These are phyloP conservation scores for Kryphioiulus occultus DNA, from an alignment of 2,888 invertebrate genomes.

Conservation along the genomic window DNA sequence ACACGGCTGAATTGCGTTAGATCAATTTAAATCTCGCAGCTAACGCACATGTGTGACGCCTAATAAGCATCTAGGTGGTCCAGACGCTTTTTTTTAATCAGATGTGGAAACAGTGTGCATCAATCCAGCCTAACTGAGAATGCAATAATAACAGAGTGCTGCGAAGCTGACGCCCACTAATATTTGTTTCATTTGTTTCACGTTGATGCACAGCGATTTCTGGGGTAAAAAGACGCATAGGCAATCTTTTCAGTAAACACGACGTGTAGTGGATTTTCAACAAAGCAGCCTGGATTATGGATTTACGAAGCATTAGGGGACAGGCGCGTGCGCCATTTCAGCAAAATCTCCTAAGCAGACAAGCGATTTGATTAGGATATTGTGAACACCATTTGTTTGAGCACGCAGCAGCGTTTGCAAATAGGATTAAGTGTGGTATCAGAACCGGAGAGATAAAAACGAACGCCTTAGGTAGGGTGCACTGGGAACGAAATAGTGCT, in stretches of 20 bases:
- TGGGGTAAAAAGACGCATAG: neutral
- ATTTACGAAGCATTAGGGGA: neutral
- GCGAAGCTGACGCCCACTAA: neutral
- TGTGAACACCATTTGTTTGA: slow-evolving; percentile 15
- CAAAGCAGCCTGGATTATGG: slow-evolving; percentile 10
- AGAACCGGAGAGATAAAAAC: no score
- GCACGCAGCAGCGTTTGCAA: neutral
- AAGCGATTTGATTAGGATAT: slow-evolving; percentile 23
- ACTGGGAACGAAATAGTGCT: neutral
- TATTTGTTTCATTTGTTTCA: neutral
- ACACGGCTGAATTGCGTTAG: neutral
- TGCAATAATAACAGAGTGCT: neutral
- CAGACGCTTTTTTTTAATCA: neutral
- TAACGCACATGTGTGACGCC: neutral
- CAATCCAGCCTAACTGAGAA: neutral
- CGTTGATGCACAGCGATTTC: neutral
- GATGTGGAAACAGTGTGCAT: neutral
- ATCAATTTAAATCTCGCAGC: neutral
- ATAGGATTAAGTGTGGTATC: neutral
- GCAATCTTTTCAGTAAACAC: slow-evolving; percentile 8
- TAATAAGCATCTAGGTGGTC: neutral
- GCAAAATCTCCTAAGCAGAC: neutral
- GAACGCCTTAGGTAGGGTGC: neutral
- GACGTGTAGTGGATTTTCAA: slow-evolving; percentile 7
- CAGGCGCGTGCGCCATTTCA: neutral